Evolutionary conservation across 2,797 vertebrate genomes (phyloP).

Genomic region (Cirrhinus mrigala): DNA sequence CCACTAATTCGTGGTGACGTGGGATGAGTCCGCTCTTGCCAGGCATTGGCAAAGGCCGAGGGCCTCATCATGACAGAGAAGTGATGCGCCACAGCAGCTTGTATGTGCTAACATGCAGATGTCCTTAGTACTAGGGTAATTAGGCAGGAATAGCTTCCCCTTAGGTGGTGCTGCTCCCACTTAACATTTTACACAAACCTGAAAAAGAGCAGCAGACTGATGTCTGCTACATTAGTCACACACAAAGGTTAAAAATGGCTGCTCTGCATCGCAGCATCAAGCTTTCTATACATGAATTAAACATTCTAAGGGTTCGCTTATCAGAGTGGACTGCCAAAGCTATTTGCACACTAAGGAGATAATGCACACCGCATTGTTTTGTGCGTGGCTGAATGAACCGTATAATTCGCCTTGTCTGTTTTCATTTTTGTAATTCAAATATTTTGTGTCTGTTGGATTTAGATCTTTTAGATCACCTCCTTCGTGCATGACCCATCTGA

Average conservation of each 20-base stretch:
- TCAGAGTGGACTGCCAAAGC: conserved; percentile 20
- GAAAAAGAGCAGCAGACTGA: conserved; percentile 72
- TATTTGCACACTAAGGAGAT: conserved; percentile 30
- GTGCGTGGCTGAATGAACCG: conserved; percentile 40
- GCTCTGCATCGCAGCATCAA: background rate
- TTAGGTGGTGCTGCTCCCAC: conserved; percentile 68
- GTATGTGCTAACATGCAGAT: conserved; percentile 73
- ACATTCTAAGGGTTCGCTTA: conserved; percentile 4
- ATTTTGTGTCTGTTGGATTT: conserved; percentile 1
- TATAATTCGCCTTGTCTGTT: conserved; percentile 42
- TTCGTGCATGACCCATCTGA: conserved; percentile 34
- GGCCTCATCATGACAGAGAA: conserved; percentile 74
- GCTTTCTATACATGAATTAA: conserved; percentile 36
- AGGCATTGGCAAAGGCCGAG: conserved; percentile 71
- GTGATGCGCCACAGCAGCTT: conserved; percentile 65
- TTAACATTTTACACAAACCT: conserved; percentile 61
- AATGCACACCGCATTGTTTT: conserved; percentile 30
- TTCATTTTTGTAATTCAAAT: conserved; percentile 43
- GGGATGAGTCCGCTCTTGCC: conserved; percentile 75
- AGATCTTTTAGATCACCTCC: conserved; percentile 44
- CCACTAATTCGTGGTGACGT: conserved; percentile 80
- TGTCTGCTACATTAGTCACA: conserved; percentile 30
- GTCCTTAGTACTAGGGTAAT: conserved; percentile 77
- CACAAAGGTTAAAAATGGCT: conserved; percentile 12
- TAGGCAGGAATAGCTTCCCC: conserved; percentile 72